Evolutionary conservation across 2,888 invertebrate genomes (phyloP).

Genomic region (Cerastoderma edule): DNA sequence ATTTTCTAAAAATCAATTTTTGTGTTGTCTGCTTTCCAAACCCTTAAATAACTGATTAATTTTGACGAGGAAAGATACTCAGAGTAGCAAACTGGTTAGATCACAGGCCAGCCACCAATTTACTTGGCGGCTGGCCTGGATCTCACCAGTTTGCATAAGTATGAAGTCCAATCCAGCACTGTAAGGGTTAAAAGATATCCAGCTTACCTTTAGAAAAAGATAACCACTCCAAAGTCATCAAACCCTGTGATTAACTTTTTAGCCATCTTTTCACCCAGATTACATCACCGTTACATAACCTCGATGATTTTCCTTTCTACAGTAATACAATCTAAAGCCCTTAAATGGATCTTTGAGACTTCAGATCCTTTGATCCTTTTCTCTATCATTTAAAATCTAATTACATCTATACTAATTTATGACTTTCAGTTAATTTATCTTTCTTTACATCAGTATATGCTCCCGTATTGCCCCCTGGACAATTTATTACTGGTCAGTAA

Average conservation of each 20-base stretch:
- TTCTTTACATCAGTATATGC: constrained; percentile 18
- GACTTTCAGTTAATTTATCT: constrained; percentile 26
- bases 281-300: constrained; percentile 22
- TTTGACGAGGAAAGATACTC: too few relatives aligned
- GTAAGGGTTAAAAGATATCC: constrained; percentile 28
- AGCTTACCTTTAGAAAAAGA: constrained; percentile 9
- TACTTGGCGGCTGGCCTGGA: too few relatives aligned
- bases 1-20: too few relatives aligned
- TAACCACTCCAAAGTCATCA: constrained; percentile 28
- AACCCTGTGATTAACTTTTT: constrained; percentile 42
- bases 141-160: too few relatives aligned
- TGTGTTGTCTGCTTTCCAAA: too few relatives aligned
- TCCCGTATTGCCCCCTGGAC: constrained; percentile 13
- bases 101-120: too few relatives aligned
- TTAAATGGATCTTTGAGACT: constrained; percentile 40
- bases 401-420: constrained; percentile 50
- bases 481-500: too few relatives aligned
- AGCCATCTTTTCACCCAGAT: constrained; percentile 37
- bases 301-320: constrained; percentile 9
- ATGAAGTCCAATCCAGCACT: too few relatives aligned
- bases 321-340: constrained; percentile 30
- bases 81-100: too few relatives aligned
- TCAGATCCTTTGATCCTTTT: constrained; percentile 38
- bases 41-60: too few relatives aligned
- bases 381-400: constrained; percentile 41